phyloP scores from a whole-genome alignment of 2,888 invertebrate genomes.

The Dasypolia templi region DNA sequence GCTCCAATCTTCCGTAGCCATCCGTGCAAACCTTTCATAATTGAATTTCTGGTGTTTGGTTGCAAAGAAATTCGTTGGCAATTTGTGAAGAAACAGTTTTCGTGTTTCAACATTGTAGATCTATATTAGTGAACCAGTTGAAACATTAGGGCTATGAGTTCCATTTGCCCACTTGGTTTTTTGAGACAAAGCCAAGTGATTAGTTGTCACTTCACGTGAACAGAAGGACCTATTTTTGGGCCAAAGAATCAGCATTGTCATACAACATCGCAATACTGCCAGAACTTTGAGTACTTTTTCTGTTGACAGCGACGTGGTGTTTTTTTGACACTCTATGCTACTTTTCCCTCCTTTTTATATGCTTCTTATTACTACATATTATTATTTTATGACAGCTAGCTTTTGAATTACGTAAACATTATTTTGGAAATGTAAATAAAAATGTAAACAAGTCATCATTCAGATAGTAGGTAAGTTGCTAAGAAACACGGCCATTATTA shows the following conservation, averaged over 20 bases:
- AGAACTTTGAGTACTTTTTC: neutral
- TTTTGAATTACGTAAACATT: neutral
- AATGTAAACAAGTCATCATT: neutral
- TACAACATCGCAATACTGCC: neutral
- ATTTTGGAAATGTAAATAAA: neutral
- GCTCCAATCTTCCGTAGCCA: conserved; percentile 30
- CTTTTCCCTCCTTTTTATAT: neutral
- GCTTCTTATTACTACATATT: too few species aligned
- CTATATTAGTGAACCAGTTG: neutral
- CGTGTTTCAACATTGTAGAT: neutral
- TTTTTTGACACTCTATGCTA: neutral
- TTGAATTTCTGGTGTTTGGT: conserved; percentile 54
- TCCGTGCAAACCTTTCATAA: conserved; percentile 58
- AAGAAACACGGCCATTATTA: neutral
- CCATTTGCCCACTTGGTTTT: neutral
- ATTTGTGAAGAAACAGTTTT: neutral
- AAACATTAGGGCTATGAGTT: neutral
- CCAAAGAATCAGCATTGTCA: neutral
- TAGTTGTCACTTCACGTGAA: neutral
- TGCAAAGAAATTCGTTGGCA: neutral
- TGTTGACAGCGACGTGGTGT: neutral
- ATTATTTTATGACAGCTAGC: neutral
- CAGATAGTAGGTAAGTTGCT: neutral
- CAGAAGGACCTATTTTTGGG: neutral
- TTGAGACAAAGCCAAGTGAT: neutral